Percentiles rank a stretch among this genome's conserved stretches.
phyloP scores from a whole-genome alignment of 2,888 invertebrate species.

The Drosophila histrio region DNA sequence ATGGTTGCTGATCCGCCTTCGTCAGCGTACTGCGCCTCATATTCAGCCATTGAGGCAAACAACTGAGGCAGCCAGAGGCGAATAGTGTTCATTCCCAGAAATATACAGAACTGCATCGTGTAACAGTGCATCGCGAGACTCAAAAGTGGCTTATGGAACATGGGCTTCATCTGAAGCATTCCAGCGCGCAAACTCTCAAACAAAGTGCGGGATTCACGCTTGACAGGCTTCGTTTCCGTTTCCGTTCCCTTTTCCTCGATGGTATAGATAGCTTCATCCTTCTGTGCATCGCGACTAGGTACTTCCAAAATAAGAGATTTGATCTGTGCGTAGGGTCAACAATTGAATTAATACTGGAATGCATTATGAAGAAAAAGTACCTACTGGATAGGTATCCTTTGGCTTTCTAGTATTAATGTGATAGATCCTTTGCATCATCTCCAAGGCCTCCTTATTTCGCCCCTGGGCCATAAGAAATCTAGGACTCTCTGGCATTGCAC shows the following conservation, averaged over 20 bases:
- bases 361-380: not conserved
- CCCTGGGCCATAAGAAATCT: constrained; percentile 82
- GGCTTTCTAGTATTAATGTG: constrained; percentile 87
- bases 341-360: not conserved
- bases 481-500: constrained; percentile 85
- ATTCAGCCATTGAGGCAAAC: constrained; percentile 88
- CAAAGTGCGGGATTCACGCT: constrained; percentile 50
- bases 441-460: constrained; percentile 79
- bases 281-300: constrained; percentile 63
- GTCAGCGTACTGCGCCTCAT: constrained; percentile 78
- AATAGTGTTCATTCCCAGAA: constrained; percentile 90
- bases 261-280: constrained; percentile 67
- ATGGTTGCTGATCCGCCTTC: constrained; percentile 64
- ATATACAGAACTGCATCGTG: constrained; percentile 87
- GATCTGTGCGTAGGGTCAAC: constrained; percentile 56
- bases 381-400: constrained; percentile 88
- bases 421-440: constrained; percentile 86
- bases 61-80: constrained; percentile 95
- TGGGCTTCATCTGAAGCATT: constrained; percentile 87
- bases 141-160: constrained; percentile 87
- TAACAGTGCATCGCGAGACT: constrained; percentile 87
- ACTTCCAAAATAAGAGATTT: constrained; percentile 74
- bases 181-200: constrained; percentile 85
- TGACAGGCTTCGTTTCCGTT: not conserved
- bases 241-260: constrained; percentile 59